Conservation (phyloP, 2,888 invertebrate genomes). For the Nephrotoma appendiculata region DNA sequence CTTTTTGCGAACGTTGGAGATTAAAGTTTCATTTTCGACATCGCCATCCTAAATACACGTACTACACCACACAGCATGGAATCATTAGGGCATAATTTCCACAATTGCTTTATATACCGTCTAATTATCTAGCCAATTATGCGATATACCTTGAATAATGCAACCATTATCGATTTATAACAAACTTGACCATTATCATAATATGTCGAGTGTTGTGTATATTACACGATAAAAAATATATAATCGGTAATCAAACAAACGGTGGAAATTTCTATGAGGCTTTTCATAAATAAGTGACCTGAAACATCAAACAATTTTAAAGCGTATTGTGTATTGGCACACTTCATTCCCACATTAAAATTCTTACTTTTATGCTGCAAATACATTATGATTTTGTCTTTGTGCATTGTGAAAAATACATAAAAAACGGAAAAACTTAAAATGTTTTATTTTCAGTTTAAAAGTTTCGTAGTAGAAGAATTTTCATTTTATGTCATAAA, state of each 20-base stretch:
- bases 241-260: neutral
- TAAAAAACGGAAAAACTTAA: neutral
- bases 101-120: neutral
- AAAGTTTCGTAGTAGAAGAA: neutral
- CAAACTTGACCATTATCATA: neutral
- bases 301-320: neutral
- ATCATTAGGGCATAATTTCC: neutral
- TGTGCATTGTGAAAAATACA: neutral
- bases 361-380: neutral
- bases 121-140: neutral
- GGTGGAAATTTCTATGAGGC: neutral
- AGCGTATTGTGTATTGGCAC: neutral
- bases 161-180: neutral
- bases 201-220: neutral
- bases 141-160: neutral
- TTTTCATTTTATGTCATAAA: neutral
- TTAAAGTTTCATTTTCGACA: neutral
- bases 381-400: neutral
- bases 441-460: neutral
- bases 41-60: neutral
- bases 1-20: neutral
- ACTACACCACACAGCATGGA: neutral
- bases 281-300: neutral
- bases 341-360: neutral
- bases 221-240: neutral